Evolutionary conservation across 2,888 invertebrate species (phyloP).

Genomic region (Netelia inedita): DNA sequence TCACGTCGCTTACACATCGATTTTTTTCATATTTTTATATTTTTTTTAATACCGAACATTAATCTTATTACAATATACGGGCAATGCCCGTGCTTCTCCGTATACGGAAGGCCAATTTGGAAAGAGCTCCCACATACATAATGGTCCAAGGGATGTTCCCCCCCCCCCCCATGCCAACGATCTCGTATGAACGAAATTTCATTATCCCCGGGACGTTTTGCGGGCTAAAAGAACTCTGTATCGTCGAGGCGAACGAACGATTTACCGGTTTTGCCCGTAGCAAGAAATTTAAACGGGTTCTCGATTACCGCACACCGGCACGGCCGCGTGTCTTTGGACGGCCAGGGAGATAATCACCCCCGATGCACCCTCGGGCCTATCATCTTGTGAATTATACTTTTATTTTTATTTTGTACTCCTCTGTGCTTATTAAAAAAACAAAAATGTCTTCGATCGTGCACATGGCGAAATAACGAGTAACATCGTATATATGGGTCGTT

Average conservation of each 20-base stretch:
- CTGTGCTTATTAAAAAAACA: constrained; percentile 18
- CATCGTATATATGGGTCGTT: not conserved
- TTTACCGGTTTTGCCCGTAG: constrained; percentile 69
- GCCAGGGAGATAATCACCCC: constrained; percentile 58
- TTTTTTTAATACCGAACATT: constrained; percentile 32
- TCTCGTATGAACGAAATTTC: constrained; percentile 63
- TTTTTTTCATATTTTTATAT: constrained; percentile 1
- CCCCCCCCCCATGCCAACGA: not conserved
- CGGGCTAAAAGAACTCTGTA: constrained; percentile 40
- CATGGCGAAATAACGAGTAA: not conserved
- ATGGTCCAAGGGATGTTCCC: constrained; percentile 22
- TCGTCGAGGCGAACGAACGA: constrained; percentile 43
- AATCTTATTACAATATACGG: constrained; percentile 53
- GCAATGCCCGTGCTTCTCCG: constrained; percentile 52
- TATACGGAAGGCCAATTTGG: constrained; percentile 55
- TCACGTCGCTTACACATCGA: constrained; percentile 6
- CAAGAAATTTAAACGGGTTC: constrained; percentile 69
- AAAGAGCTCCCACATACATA: constrained; percentile 59
- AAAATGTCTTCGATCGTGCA: constrained; percentile 35
- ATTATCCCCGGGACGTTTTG: constrained; percentile 56
- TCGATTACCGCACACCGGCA: constrained; percentile 54
- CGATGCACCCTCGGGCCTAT: constrained; percentile 55
- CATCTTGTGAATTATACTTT: constrained; percentile 43
- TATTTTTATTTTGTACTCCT: constrained; percentile 3
- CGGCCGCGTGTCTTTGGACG: constrained; percentile 27